Base-by-base conservation (phyloP, 2,797 vertebrate genomes). In the Sebastes iracundus region DNA sequence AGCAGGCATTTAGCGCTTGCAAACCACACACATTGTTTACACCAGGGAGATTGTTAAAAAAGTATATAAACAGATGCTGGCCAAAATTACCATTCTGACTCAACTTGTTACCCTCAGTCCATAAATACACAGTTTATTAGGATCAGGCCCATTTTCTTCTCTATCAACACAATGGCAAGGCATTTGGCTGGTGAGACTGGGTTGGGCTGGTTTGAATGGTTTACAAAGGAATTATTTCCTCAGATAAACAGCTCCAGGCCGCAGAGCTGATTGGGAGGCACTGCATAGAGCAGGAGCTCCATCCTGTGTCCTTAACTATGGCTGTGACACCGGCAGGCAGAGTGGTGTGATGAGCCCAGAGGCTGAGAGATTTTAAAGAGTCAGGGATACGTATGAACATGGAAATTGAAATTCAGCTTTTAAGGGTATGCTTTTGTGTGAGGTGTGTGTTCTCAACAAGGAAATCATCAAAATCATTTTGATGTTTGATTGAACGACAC, bases 101-200 rank as follows among this genome's bases (percentile, higher is more conserved):
- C 80, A 86, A 72, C 82, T 80, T 85, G 86, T 83, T 82, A 81
- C 72, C 78, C 75, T 77, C 61, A 80, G 75, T 74, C 83, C 81
- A 84, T 90, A 89, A 92, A 91, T 83, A 87, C 73, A 80, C 69
- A 52, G 77, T 84, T 88, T 84, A 87, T 87, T 87, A 89, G 79
- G 67, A 89, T 67, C 74, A 72, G 81, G 80, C 58, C 77, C 77
- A 81, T 88, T 90, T 90, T 84, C 85, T 80, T 66, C 82, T 85
- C 67, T 77, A 86, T 84, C 86, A 87, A 81, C 82, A 91, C 83
- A 75, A 84, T 83, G 69, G 77, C 38, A 61, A 61, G 6, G 58
- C 38, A 67, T 87, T 86, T 90, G 86, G 80, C 79, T 82, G 83
- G 60, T 77, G 66, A 79, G 69, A 58, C 53, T 71, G 66, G 52